Percentiles rank a stretch among this genome's conserved stretches.
Conservation (phyloP, 2,797 vertebrate genomes). For the Malurus splendens region DNA sequence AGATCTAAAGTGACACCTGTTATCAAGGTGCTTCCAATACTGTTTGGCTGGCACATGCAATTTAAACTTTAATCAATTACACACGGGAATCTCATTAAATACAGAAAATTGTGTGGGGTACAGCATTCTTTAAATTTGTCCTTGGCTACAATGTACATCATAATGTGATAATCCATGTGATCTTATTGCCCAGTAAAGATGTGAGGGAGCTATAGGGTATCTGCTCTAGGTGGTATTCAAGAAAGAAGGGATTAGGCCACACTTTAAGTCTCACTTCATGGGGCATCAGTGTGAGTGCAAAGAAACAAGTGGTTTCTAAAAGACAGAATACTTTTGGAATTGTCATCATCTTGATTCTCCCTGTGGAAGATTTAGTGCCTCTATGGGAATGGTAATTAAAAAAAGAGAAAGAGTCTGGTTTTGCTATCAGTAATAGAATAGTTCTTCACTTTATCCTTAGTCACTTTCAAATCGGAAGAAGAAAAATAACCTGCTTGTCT, state of each 20-base stretch:
- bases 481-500: not conserved
- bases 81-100: not conserved
- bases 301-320: not conserved
- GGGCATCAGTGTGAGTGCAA: not conserved
- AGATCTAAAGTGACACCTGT: not conserved
- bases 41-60: not conserved
- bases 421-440: not conserved
- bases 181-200: not conserved
- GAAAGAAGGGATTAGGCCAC: not conserved
- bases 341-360: not conserved
- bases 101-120: not conserved
- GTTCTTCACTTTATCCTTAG: not conserved
- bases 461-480: not conserved
- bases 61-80: not conserved
- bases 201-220: not conserved
- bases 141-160: not conserved
- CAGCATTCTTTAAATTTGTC: not conserved
- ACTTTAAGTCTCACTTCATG: accelerated
- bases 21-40: not conserved
- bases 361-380: not conserved
- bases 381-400: not conserved
- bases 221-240: not conserved
- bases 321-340: not conserved
- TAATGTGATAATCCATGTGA: not conserved
- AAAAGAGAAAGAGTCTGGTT: not conserved